These are phyloP conservation scores for Ectropis crepuscularia DNA, from an alignment of 2,888 invertebrate species.

Conservation along the genomic window DNA sequence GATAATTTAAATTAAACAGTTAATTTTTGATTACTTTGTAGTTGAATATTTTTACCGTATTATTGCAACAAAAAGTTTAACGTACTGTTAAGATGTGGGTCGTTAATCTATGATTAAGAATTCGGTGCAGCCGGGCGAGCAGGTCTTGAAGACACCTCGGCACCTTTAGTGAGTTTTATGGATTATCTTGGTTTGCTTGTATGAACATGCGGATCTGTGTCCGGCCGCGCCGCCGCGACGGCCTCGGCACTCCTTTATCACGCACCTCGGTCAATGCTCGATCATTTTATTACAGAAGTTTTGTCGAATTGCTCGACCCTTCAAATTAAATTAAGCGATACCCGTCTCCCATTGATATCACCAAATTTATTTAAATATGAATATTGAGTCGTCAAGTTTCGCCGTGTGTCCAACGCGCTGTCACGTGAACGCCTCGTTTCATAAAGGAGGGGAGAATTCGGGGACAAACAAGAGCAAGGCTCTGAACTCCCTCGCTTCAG, in stretches of 20 bases:
- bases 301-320: constrained; percentile 80
- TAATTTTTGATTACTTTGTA: too few species aligned
- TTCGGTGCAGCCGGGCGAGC: constrained; percentile 54
- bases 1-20: too few species aligned
- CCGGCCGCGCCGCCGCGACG: constrained; percentile 65
- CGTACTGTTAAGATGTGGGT: background rate
- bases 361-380: constrained; percentile 51
- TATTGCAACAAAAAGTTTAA: background rate
- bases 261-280: constrained; percentile 73
- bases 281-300: constrained; percentile 84
- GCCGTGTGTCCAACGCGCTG: constrained; percentile 19
- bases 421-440: constrained; percentile 30
- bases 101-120: constrained; percentile 46
- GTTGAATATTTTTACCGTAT: too few species aligned
- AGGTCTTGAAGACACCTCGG: constrained; percentile 75
- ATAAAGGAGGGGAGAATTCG: constrained; percentile 37
- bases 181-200: constrained; percentile 80
- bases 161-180: constrained; percentile 81
- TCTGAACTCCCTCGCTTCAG: constrained; percentile 66
- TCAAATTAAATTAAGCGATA: constrained; percentile 82
- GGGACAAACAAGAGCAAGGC: constrained; percentile 52
- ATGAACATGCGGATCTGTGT: constrained; percentile 76
- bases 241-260: constrained; percentile 70
- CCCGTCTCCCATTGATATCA: constrained; percentile 72
- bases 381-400: constrained; percentile 30